Base-by-base conservation (phyloP, 2,113 vertebrate genomes). In the Platysteira castanea region DNA sequence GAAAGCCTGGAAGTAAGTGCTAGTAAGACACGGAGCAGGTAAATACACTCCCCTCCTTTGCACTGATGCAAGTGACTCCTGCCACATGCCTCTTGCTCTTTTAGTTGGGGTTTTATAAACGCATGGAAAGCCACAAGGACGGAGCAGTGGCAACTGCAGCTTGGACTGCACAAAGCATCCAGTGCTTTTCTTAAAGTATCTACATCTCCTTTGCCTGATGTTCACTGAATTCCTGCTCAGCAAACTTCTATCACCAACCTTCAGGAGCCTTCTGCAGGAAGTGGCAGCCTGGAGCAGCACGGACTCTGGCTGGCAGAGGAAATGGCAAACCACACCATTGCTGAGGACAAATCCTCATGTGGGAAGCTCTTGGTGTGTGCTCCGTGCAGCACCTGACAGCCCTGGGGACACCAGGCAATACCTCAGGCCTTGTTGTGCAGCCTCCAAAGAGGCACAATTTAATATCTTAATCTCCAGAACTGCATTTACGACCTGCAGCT, bases 401-500 rank as follows among this genome's bases (percentile, higher is more conserved):
- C 54, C 71, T 11, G 28, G 65, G 67, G 52, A 47, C 53, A 65
- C 13, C 13, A 17, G 41, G 35, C 56, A 82, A 50, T 71, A 71
- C 54, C 63, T 46, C 37, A 70, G 52, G 57, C 37, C 6, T 30
- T 54, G 42, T 39, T 95, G 74, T 75, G 89, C 73, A 85, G 60
- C 17, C 92, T 63, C 80, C 84, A 63, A 10, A 74, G 74, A 77
- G 76, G 73, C 70, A 41, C 64, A 80, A 56, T 93, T 91, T 49
- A 86, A 86, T 84, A 91, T 76, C 90, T 76, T 78, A 67, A 93
- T 79, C 87, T 93, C 68, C 93, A 84, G 47, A 96, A 87, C 61
- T 64, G 83, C 80, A 76, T 68, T 90, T 96, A 84, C 3, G 28
- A 93, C 87, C 85, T 97, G 93, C 93, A 97, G 95, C 95, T 97